Conservation (phyloP, 2,797 vertebrate species). For the Xerus rutilus region DNA sequence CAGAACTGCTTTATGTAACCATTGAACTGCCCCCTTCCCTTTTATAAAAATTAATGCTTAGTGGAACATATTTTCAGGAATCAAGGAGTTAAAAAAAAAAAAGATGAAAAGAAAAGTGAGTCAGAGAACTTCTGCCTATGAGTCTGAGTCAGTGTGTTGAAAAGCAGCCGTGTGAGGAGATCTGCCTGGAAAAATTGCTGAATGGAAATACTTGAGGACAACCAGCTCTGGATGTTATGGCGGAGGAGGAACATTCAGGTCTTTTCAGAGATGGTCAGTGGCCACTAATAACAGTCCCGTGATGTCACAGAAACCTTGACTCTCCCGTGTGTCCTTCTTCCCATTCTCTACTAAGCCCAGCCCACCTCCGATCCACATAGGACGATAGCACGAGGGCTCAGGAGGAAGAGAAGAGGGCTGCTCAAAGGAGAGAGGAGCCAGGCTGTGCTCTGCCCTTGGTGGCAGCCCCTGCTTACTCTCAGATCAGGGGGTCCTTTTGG, state of each 20-base stretch:
- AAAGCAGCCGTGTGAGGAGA: slow-evolving; percentile 74
- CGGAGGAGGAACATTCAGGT: slow-evolving; percentile 64
- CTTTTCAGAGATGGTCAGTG: slow-evolving; percentile 52
- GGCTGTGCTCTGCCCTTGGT: neutral
- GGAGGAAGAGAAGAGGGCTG: neutral
- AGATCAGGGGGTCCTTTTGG: neutral
- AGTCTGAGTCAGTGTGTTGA: slow-evolving; percentile 83
- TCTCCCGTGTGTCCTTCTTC: neutral
- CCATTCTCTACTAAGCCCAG: neutral
- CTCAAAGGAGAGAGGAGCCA: neutral
- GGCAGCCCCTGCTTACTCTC: neutral
- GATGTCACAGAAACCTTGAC: slow-evolving; percentile 73
- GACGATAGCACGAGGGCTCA: neutral
- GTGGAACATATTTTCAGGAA: neutral
- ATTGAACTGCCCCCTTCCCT: neutral
- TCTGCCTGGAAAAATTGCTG: slow-evolving; percentile 86
- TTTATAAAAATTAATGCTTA: neutral
- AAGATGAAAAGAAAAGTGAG: slow-evolving; percentile 79
- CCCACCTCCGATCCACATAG: neutral
- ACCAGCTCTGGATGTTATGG: slow-evolving; percentile 53
- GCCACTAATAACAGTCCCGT: slow-evolving; percentile 41
- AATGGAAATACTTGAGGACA: slow-evolving; percentile 85
- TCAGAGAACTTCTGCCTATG: slow-evolving; percentile 85
- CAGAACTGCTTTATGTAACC: neutral
- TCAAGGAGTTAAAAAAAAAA: slow-evolving; percentile 53